Evolutionary conservation across 2,113 vertebrate species (phyloP), one percentile per base, ranked within the genome.

Genomic region (Pteruthius melanotis): DNA sequence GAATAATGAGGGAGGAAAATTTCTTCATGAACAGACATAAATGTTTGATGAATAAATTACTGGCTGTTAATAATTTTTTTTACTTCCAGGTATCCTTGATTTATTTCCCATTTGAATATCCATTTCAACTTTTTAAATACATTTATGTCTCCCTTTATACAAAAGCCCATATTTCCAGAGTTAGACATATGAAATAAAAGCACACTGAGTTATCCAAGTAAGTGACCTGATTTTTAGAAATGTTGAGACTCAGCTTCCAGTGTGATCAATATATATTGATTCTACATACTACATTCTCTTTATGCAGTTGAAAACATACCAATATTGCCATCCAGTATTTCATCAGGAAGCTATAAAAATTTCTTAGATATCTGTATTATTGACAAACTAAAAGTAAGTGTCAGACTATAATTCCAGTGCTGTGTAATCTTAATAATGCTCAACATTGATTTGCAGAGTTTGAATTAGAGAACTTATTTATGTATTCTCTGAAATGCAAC

Each of bases 281-380:
- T 94, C 83, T 39, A 92, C 83, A 77, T n/a, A 52, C 56, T 39
- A 75, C 54, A 77, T 79, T 91, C 66, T 89, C 76, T 93, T 92
- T 83, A 87, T 83, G 65, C 57, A 64, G 57, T 85, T 68, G 57
- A 97, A 97, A 95, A 70, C 42, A 88, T 19, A 94, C n/a, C 83
- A 78, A 50, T 93, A 85, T 61, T 65, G 61, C 30, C 33, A 90
- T 28, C 64, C 81, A 96, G 63, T 89, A 95, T 94, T 85, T 96
- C 85, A 78, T 72, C 52, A 93, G 92, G 92, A 95, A 97, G 84
- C 42, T 72, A 59, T n/a, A 90, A 94, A 93, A 94, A 95, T 77
- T 47, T 94, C 45, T 89, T 63, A 68, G 39, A 87, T 74, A 94
- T 77, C 54, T 90, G 69, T 83, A 54, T 89, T 96, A 95, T 63